These are phyloP conservation scores for Drosophila vallismaia DNA, from an alignment of 2,888 invertebrate genomes.

Conservation along the genomic window DNA sequence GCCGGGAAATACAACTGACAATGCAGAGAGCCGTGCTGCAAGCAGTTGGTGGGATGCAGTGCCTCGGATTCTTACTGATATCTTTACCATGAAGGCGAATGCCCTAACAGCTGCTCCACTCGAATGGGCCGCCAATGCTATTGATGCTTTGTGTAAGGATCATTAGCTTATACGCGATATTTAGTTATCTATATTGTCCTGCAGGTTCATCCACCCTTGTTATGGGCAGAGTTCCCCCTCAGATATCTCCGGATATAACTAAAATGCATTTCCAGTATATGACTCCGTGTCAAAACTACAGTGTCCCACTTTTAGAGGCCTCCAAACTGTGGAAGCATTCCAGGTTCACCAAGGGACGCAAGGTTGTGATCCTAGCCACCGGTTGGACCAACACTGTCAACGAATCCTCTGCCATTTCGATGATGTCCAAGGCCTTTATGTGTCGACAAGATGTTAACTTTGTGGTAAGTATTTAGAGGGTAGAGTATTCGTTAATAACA, in stretches of 20 bases:
- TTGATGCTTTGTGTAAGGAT: slow-evolving; percentile 75
- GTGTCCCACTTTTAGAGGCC: slow-evolving; percentile 74
- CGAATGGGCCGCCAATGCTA: slow-evolving; percentile 62
- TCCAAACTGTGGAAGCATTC: slow-evolving; percentile 75
- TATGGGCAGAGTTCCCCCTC: slow-evolving; percentile 56
- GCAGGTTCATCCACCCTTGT: slow-evolving; percentile 76
- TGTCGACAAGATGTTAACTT: slow-evolving; percentile 81
- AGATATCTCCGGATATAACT: slow-evolving; percentile 74
- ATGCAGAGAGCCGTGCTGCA: neutral
- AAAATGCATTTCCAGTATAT: slow-evolving; percentile 79
- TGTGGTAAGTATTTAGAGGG: slow-evolving; percentile 76
- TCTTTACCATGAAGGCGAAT: slow-evolving; percentile 72
- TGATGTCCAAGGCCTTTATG: slow-evolving; percentile 76
- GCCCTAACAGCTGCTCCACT: slow-evolving; percentile 73
- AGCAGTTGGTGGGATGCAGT: slow-evolving; percentile 57
- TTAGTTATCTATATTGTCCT: neutral
- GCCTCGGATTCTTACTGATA: slow-evolving; percentile 49
- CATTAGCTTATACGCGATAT: neutral
- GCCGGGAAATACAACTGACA: slow-evolving; percentile 5
- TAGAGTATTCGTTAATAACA: too few relatives aligned
- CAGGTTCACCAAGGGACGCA: slow-evolving; percentile 69
- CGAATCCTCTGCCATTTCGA: slow-evolving; percentile 63
- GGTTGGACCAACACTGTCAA: slow-evolving; percentile 82
- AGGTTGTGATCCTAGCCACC: slow-evolving; percentile 80
- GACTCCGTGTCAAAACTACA: slow-evolving; percentile 73